Evolutionary conservation across 2,113 vertebrate species (phyloP).

Genomic region (Catharus fuscescens): DNA sequence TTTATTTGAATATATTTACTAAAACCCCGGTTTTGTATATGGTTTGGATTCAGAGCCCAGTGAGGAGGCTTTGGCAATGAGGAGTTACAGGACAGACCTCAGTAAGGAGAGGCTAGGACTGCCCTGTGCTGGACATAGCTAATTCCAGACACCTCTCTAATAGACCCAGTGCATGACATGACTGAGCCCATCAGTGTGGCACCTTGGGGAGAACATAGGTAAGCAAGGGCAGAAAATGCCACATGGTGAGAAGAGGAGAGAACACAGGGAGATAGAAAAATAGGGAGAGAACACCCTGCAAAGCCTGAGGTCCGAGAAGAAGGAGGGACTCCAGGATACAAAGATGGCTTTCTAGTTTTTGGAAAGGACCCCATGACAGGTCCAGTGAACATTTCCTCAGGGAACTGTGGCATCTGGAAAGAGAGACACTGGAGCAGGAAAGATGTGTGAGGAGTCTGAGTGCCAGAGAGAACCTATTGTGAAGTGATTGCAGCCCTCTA

Average conservation of each 20-base stretch:
- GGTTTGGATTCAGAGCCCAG: neutral
- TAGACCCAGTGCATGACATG: accelerated
- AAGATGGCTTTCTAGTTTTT: neutral
- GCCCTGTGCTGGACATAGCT: neutral
- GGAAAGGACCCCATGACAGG: neutral
- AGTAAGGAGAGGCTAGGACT: neutral
- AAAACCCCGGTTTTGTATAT: neutral
- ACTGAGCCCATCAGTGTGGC: neutral
- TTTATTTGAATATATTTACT: neutral
- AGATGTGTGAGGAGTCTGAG: neutral
- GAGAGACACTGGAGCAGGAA: neutral
- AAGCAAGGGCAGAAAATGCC: neutral
- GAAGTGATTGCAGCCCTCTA: neutral
- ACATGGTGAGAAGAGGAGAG: neutral
- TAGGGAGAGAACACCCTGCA: neutral
- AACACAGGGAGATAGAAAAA: neutral
- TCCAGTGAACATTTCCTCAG: neutral
- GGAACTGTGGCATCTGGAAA: neutral
- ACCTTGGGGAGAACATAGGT: neutral
- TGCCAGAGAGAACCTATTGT: neutral
- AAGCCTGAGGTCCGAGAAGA: neutral
- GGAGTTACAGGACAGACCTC: neutral
- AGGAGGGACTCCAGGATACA: neutral
- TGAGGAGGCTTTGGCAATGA: neutral
- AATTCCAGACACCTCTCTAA: neutral